Evolutionary conservation across 2,113 vertebrate genomes (phyloP), one percentile per base, ranked within the genome.

Genomic region (Oceanodroma tethys): DNA sequence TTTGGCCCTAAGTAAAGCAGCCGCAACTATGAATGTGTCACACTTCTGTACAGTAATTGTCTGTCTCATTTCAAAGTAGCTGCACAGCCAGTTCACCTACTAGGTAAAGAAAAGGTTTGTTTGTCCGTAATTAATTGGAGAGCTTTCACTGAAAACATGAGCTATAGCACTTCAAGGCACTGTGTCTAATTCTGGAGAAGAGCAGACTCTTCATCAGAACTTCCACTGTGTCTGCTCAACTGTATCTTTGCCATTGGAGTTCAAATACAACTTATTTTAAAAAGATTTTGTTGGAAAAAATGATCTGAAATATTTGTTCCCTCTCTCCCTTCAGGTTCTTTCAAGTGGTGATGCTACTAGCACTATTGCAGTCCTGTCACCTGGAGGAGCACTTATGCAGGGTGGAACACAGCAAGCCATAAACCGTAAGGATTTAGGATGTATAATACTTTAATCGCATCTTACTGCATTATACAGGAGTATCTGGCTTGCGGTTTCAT

Each of bases 301-400:
- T 38, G 7, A 78, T 63, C 18, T 25, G 18, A 94, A 72, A 36
- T 86, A 48, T 1, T 52, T 53, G 30, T 72, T 88, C 58, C 21
- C 3, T 72, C 40, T 82, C n/a, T 85, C 60, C 68, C 13, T 90
- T 22, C 74, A 99, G 99, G 99, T 99, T 98, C 98, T 99, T 95
- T 99, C 99, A 96, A 99, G 99, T 90, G 97, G 98, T 97, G 98
- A 98, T 94, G 99, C 99, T 86, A 98, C 98, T 95, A 99, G 98
- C 96, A 99, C 99, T 91, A 99, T 99, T 74, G 97, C 99, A 96
- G 98, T 99, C 66, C 98, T 99, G 74, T 99, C 99, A 82, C 99
- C 99, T 86, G 99, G 99, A 95, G 99, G 99, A 66, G 96, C 99
- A 82, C 98, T 99, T 96, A 99, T 99, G 99, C 99, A 99, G 97